These are phyloP conservation scores for Amblyteles armatorius DNA, from an alignment of 2,888 invertebrate genomes.

Conservation along the genomic window DNA sequence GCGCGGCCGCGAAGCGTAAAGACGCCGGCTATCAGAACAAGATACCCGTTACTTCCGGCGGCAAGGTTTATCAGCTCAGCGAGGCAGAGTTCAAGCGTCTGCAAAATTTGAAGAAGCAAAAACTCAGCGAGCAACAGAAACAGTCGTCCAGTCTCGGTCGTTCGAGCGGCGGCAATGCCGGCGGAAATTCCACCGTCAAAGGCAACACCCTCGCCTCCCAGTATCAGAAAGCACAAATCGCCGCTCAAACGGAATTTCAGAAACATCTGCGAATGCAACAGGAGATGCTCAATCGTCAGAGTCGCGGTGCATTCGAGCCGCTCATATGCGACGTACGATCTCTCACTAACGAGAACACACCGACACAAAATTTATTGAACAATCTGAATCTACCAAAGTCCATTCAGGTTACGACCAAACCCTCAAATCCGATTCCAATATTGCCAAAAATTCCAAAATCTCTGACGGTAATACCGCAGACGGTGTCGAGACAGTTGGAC, in stretches of 20 bases:
- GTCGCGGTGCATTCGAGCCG: conserved; percentile 82
- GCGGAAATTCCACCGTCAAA: conserved; percentile 66
- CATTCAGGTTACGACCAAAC: conserved; percentile 82
- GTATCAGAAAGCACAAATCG: conserved; percentile 77
- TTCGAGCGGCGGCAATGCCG: conserved; percentile 42
- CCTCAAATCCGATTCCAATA: conserved; percentile 84
- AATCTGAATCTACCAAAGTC: conserved; percentile 83
- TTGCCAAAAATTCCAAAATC: conserved; percentile 93
- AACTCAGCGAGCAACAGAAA: conserved; percentile 80
- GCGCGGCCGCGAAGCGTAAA: conserved; percentile 74
- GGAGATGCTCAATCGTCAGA: conserved; percentile 82
- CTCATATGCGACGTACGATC: conserved; percentile 83
- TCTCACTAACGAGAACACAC: conserved; percentile 81
- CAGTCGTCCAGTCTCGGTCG: conserved; percentile 60
- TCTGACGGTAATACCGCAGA: conserved; percentile 92
- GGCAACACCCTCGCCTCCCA: conserved; percentile 64
- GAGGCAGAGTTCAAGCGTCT: conserved; percentile 91
- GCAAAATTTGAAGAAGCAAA: conserved; percentile 85
- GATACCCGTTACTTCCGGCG: conserved; percentile 88
- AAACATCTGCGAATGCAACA: conserved; percentile 82
- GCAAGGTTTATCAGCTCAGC: conserved; percentile 92
- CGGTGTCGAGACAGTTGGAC: conserved; percentile 82
- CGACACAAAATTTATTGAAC: conserved; percentile 81
- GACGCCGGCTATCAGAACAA: conserved; percentile 86
- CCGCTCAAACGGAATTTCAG: conserved; percentile 80